Evolutionary conservation across 2,888 invertebrate genomes (phyloP), one percentile per base, ranked within the genome.

Genomic region (Dastarcus helophoroides): DNA sequence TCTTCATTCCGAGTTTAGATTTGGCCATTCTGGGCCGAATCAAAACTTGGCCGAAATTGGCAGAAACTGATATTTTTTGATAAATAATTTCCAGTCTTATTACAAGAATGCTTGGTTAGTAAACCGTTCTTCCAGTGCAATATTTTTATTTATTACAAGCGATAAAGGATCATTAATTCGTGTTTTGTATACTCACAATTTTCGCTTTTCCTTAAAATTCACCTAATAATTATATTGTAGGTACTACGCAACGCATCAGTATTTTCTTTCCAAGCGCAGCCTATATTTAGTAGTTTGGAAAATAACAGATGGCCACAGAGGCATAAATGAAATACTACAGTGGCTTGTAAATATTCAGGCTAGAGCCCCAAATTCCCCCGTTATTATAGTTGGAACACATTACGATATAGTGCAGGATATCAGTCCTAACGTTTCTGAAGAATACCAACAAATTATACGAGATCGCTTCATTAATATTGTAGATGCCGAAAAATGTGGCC

Each of bases 161-260:
- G n/a, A n/a, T n/a, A n/a, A n/a, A n/a, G n/a, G n/a, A n/a, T n/a
- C n/a, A n/a, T n/a, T n/a, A n/a, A n/a, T n/a, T n/a, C n/a, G n/a
- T n/a, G n/a, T n/a, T n/a, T n/a, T n/a, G n/a, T n/a, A n/a, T n/a
- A n/a, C n/a, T n/a, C n/a, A n/a, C n/a, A n/a, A n/a, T n/a, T n/a
- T n/a, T n/a, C n/a, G n/a, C n/a, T n/a, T n/a, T n/a, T n/a, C n/a
- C n/a, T n/a, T n/a, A n/a, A n/a, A n/a, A n/a, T n/a, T n/a, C n/a
- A n/a, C n/a, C n/a, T n/a, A n/a, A n/a, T n/a, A n/a, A n/a, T n/a
- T n/a, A n/a, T n/a, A n/a, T 44, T 29, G 22, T 36, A 76, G 76
- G 53, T 95, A 97, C 58, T 97, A 97, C 59, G 90, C 95, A 0
- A 97, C 97, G 0, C 97, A 97, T 68, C 95, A 97, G 58, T 98